Evolutionary conservation across 2,797 vertebrate genomes (phyloP).

Genomic region (Hemibagrus guttatus): DNA sequence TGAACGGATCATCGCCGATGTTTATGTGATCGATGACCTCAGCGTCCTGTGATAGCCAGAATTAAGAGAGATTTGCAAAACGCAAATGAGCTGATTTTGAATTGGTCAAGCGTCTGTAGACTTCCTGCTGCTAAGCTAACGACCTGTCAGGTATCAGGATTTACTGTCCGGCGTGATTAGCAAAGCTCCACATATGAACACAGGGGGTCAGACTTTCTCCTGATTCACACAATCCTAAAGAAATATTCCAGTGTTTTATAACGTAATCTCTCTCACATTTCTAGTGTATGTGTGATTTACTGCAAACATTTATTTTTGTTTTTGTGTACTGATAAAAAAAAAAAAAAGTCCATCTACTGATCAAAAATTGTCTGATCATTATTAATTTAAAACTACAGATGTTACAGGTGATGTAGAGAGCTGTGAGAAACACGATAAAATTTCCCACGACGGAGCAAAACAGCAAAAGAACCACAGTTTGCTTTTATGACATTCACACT

Average conservation of each 20-base stretch:
- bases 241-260: not conserved
- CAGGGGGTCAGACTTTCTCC: conserved; percentile 63
- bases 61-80: conserved; percentile 19
- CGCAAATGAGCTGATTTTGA: conserved; percentile 32
- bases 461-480: not conserved
- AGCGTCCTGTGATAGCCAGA: not conserved
- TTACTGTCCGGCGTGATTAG: not conserved
- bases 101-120: not conserved
- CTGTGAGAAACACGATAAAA: not conserved
- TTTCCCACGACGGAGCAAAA: not conserved
- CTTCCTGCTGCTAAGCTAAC: not conserved
- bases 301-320: not conserved
- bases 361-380: not conserved
- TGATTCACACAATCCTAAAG: not conserved
- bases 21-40: not conserved
- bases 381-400: not conserved
- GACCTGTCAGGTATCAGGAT: not conserved
- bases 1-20: conserved; percentile 51
- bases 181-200: conserved; percentile 54
- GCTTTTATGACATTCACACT: not conserved
- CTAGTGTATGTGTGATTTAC: not conserved
- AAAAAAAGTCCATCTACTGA: not conserved
- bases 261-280: not conserved
- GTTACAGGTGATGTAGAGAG: not conserved
- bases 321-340: not conserved